A percentile compares a stretch with the other conserved stretches of the same genome.
Evolutionary conservation across 2,888 invertebrate genomes (phyloP).

Genomic region (Meta bourneti): DNA sequence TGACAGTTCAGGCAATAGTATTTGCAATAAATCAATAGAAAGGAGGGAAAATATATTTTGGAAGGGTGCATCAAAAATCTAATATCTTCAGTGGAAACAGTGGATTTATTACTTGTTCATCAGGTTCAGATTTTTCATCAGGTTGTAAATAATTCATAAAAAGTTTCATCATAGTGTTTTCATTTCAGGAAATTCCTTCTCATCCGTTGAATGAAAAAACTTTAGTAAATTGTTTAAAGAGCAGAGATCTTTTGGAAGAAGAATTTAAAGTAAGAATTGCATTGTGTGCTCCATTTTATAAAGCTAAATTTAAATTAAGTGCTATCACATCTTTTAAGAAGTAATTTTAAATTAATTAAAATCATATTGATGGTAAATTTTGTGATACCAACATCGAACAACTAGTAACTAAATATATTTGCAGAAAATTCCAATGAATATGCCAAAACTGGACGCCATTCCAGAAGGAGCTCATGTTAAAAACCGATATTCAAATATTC

Average conservation of each 20-base stretch:
- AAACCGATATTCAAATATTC: conserved; percentile 96
- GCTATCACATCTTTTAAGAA: no score
- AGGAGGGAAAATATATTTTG: no score
- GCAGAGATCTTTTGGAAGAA: conserved; percentile 85
- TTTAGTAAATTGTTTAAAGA: conserved; percentile 85
- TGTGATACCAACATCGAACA: no score
- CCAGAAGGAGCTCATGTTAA: conserved; percentile 93
- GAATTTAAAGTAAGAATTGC: conserved; percentile 85
- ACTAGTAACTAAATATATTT: background rate
- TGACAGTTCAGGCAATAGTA: no score
- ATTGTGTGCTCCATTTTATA: background rate
- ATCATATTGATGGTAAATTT: no score
- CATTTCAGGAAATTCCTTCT: conserved; percentile 84
- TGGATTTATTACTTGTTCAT: no score
- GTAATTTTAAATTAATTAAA: no score
- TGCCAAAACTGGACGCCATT: conserved; percentile 86
- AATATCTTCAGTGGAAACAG: no score
- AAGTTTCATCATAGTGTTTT: background rate
- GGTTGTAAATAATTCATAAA: no score
- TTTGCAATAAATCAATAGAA: no score
- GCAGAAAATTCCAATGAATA: conserved; percentile 78
- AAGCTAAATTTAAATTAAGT: background rate
- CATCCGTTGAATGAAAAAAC: conserved; percentile 90
- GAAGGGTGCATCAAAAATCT: no score
- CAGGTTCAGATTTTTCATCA: no score